Conservation (phyloP, 2,113 vertebrate genomes). For the Rhadina sibilatrix region DNA sequence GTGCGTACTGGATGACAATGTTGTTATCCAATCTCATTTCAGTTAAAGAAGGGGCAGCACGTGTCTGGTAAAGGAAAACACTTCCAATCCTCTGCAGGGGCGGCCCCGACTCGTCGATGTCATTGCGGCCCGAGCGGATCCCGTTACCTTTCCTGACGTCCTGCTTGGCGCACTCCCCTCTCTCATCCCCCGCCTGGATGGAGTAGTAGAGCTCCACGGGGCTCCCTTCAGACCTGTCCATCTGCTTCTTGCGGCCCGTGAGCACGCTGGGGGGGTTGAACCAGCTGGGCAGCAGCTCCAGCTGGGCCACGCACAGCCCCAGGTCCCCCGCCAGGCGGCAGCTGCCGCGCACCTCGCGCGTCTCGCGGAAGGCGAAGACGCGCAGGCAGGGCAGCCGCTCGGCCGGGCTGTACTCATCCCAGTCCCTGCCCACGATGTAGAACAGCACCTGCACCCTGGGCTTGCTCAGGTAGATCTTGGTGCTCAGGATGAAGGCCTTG, state of each 20-base stretch:
- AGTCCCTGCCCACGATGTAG: constrained; percentile 85
- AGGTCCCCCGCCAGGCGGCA: constrained; percentile 79
- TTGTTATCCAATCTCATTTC: constrained; percentile 84
- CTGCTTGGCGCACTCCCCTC: constrained; percentile 71
- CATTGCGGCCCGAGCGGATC: constrained; percentile 46
- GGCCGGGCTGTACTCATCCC: constrained; percentile 67
- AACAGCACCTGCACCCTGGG: constrained; percentile 88
- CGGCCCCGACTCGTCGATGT: constrained; percentile 76
- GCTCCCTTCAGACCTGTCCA: constrained; percentile 74
- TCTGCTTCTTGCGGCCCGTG: constrained; percentile 72
- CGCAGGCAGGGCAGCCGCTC: constrained; percentile 85
- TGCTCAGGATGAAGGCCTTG: constrained; percentile 79
- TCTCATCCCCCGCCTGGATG: constrained; percentile 63
- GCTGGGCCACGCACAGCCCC: constrained; percentile 84
- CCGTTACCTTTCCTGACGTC: constrained; percentile 59
- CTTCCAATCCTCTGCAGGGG: constrained; percentile 90
- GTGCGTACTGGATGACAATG: constrained; percentile 79
- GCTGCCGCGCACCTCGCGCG: constrained; percentile 82
- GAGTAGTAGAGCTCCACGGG: constrained; percentile 89
- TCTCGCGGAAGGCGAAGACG: constrained; percentile 88
- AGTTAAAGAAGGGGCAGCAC: constrained; percentile 68
- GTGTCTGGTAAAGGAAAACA: constrained; percentile 84
- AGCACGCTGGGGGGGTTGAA: constrained; percentile 75
- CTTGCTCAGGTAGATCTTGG: constrained; percentile 78
- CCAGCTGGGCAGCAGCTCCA: constrained; percentile 79